These are phyloP conservation scores for Sminthurides aquaticus DNA, from an alignment of 2,888 invertebrate genomes.

Conservation along the genomic window DNA sequence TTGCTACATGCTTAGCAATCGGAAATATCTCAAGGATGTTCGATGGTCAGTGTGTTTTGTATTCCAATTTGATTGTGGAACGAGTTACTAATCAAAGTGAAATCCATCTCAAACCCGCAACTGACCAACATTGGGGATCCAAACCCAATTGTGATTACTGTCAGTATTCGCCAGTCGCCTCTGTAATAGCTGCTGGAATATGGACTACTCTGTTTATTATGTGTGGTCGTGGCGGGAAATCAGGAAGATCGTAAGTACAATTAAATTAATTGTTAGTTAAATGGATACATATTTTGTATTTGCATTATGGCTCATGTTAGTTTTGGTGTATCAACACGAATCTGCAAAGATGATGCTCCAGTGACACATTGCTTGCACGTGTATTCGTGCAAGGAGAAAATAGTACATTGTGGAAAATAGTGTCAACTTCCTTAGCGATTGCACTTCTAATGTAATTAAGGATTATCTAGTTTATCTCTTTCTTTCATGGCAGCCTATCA, in stretches of 20 bases:
- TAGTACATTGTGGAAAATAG: no score
- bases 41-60: slow-evolving; percentile 37
- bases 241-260: slow-evolving; percentile 33
- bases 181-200: slow-evolving; percentile 39
- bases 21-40: slow-evolving; percentile 35
- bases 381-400: no score
- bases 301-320: no score
- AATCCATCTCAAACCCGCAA: slow-evolving; percentile 5
- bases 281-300: no score
- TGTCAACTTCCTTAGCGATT: no score
- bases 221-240: slow-evolving; percentile 40
- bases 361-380: no score
- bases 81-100: slow-evolving; percentile 8
- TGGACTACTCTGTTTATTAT: slow-evolving; percentile 38
- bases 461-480: no score
- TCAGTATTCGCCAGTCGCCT: slow-evolving; percentile 39
- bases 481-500: no score
- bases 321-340: no score
- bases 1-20: slow-evolving; percentile 38
- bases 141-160: slow-evolving; percentile 34
- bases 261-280: slow-evolving; percentile 3
- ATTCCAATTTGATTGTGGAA: slow-evolving; percentile 31
- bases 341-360: no score
- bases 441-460: no score
- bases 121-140: slow-evolving; percentile 29